A percentile compares a stretch with the other conserved stretches of the same genome.
phyloP scores from a whole-genome alignment of 2,797 vertebrate species.

The Somateria mollissima region DNA sequence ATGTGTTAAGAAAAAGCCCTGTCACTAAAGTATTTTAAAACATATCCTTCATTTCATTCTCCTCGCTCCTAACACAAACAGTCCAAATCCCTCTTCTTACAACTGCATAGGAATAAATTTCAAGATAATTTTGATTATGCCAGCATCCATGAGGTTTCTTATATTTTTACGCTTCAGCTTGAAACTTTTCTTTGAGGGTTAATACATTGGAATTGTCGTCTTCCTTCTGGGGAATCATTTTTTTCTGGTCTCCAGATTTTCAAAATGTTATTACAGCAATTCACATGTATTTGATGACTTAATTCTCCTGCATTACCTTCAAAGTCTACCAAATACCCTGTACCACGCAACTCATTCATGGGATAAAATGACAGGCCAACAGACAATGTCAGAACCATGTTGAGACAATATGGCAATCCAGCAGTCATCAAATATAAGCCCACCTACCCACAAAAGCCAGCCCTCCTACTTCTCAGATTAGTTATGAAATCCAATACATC shows the following conservation, averaged over 20 bases:
- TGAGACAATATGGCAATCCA: background rate
- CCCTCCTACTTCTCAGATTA: background rate
- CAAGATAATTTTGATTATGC: background rate
- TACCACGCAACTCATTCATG: background rate
- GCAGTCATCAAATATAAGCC: background rate
- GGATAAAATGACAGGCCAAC: background rate
- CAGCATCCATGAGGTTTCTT: background rate
- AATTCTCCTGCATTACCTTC: background rate
- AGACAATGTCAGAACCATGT: background rate
- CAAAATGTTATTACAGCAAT: slow-evolving; percentile 45
- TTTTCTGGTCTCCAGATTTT: background rate
- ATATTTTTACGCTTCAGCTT: background rate
- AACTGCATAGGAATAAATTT: background rate
- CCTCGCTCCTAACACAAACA: background rate
- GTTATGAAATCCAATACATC: slow-evolving; percentile 13
- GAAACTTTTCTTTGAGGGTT: background rate
- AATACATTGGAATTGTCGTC: background rate
- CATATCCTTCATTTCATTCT: background rate
- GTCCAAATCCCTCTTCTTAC: background rate
- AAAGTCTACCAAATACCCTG: background rate
- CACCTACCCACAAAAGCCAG: background rate
- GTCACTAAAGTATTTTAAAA: background rate
- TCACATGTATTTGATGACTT: slow-evolving; percentile 26
- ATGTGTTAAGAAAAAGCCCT: background rate
- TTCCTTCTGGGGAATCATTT: background rate